Percentiles rank a stretch among this genome's conserved stretches.
phyloP scores from a whole-genome alignment of 1,140 invertebrate species.

The Cyclina sinensis region DNA sequence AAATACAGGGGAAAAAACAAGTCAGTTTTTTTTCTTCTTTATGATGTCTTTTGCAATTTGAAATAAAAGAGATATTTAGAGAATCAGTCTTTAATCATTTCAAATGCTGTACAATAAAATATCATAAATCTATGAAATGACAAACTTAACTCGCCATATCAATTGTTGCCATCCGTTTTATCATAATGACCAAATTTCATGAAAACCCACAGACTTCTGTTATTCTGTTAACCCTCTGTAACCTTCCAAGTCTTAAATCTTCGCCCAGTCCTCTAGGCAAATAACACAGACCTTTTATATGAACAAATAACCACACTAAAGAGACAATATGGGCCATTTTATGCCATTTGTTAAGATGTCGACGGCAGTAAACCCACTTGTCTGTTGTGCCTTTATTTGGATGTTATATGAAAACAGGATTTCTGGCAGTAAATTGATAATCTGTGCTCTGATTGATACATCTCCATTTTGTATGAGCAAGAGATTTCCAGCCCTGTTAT shows the following conservation, averaged over 20 bases:
- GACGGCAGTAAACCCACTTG: conserved; percentile 54
- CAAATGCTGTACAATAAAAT: too few relatives aligned
- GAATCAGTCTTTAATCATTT: too few relatives aligned
- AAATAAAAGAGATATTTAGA: too few relatives aligned
- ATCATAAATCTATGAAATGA: too few relatives aligned
- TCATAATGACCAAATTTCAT: background rate
- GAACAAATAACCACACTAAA: conserved; percentile 64
- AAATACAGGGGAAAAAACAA: too few relatives aligned
- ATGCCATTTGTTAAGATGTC: conserved; percentile 56
- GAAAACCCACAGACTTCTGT: background rate
- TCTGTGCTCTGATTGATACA: background rate
- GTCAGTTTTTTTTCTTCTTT: too few relatives aligned
- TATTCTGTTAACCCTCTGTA: conserved; percentile 4
- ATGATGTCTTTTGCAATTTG: too few relatives aligned
- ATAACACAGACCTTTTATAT: conserved; percentile 66
- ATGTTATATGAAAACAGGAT: conserved; percentile 51
- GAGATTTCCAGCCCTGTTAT: background rate
- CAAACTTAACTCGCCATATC: background rate
- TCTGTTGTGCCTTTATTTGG: conserved; percentile 62
- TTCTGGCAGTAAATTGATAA: conserved; percentile 67
- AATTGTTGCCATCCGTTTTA: background rate
- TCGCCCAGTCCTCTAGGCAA: conserved; percentile 41
- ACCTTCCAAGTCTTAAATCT: conserved; percentile 41
- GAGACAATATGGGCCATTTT: conserved; percentile 59
- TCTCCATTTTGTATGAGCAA: background rate